phyloP scores from a whole-genome alignment of 2,113 vertebrate genomes.

The Barnardius zonarius region DNA sequence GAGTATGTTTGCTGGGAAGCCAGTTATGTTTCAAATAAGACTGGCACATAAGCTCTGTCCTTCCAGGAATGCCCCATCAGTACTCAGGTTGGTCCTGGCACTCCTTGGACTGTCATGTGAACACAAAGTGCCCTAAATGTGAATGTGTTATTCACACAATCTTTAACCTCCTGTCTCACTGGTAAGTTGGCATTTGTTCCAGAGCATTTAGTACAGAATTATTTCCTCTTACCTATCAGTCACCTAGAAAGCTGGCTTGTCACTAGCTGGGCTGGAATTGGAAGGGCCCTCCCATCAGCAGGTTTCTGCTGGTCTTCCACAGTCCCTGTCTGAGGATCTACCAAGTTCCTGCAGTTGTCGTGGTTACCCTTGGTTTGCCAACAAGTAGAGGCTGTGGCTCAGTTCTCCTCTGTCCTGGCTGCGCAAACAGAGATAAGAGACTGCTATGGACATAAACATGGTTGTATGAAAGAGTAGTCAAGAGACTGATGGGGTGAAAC shows the following conservation, averaged over 20 bases:
- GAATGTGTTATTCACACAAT: not conserved
- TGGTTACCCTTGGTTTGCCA: not conserved
- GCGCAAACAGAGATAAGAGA: not conserved
- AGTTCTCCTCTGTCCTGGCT: not conserved
- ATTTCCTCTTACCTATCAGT: not conserved
- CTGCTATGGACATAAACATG: not conserved
- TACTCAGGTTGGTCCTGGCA: not conserved
- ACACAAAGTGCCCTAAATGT: not conserved
- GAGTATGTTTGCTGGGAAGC: not conserved
- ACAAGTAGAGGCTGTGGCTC: not conserved
- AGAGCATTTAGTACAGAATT: not conserved
- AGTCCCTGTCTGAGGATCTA: not conserved
- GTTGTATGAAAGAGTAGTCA: not conserved
- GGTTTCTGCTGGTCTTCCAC: not conserved
- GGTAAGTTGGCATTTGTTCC: not conserved
- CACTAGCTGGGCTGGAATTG: not conserved
- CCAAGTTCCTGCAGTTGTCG: accelerated
- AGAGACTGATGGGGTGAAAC: not conserved
- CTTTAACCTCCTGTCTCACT: slow-evolving; percentile 3
- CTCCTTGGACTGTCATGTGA: not conserved
- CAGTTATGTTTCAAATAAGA: not conserved
- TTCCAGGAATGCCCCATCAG: not conserved
- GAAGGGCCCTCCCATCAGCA: not conserved
- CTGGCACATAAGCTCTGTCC: not conserved
- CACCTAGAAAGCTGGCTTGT: not conserved